A percentile compares a stretch with the other conserved stretches of the same genome.
Conservation (phyloP, 1,140 invertebrate genomes). For the Drosophila punjabiensis region DNA sequence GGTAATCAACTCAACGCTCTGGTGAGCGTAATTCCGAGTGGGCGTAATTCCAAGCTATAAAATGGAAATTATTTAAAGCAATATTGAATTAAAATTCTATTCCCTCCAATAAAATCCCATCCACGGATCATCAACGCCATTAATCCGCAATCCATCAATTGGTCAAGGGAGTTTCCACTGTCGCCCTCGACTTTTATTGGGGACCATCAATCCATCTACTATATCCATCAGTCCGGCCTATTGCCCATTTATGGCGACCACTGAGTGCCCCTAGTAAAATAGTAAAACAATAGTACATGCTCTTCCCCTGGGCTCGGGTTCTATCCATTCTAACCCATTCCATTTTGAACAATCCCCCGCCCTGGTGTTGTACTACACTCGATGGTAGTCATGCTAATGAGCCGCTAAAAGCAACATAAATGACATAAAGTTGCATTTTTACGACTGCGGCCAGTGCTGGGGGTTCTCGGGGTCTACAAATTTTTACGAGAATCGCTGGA, state of each 20-base stretch:
- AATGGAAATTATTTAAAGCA: conserved; percentile 14
- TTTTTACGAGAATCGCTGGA: conserved; percentile 74
- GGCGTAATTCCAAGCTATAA: conserved; percentile 10
- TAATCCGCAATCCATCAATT: conserved; percentile 43
- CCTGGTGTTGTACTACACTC: conserved; percentile 34
- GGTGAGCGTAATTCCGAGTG: conserved; percentile 7
- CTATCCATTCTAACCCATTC: not conserved
- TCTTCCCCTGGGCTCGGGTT: conserved; percentile 22
- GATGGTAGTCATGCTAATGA: conserved; percentile 73
- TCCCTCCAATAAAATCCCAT: conserved; percentile 6
- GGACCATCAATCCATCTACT: conserved; percentile 39
- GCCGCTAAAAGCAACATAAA: conserved; percentile 83
- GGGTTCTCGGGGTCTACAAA: conserved; percentile 70
- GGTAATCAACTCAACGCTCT: conserved; percentile 13
- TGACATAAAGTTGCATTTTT: conserved; percentile 81
- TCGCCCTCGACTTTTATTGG: conserved; percentile 37
- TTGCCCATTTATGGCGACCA: conserved; percentile 44
- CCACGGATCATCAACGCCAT: conserved; percentile 39
- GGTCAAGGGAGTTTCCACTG: conserved; percentile 36
- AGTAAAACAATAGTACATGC: conserved; percentile 71
- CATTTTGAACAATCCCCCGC: not conserved
- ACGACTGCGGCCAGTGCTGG: conserved; percentile 65
- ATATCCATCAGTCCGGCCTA: conserved; percentile 14
- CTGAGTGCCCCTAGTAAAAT: conserved; percentile 71
- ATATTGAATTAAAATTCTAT: conserved; percentile 46